A percentile compares a stretch with the other conserved stretches of the same genome.
phyloP scores from a whole-genome alignment of 2,888 invertebrate species.

The Thecocarcelia acutangulata region DNA sequence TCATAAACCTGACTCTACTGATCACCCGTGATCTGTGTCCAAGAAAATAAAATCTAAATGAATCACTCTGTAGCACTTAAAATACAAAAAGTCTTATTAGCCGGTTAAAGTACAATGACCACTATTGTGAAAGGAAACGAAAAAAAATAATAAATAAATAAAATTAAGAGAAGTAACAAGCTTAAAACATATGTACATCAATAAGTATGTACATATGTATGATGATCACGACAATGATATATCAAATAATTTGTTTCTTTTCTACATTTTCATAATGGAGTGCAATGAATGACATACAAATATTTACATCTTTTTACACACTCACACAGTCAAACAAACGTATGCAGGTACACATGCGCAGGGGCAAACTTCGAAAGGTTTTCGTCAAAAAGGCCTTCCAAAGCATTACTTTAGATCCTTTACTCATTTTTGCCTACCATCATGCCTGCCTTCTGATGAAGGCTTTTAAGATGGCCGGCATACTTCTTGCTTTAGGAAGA shows the following conservation, averaged over 20 bases:
- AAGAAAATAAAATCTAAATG: conserved; percentile 2
- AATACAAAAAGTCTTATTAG: conserved; percentile 36
- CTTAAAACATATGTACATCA: conserved; percentile 31
- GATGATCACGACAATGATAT: conserved; percentile 45
- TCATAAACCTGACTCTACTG: too few species aligned
- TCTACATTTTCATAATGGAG: conserved; percentile 35
- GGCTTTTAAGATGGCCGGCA: too few species aligned
- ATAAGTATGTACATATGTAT: too few species aligned
- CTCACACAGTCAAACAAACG: neutral
- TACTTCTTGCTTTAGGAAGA: too few species aligned
- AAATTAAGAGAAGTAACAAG: neutral
- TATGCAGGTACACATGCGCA: neutral
- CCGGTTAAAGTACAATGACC: conserved; percentile 58
- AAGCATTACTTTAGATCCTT: too few species aligned
- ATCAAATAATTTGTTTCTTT: neutral
- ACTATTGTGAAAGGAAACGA: too few species aligned
- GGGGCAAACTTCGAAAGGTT: too few species aligned
- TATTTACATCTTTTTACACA: neutral
- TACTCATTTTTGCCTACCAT: too few species aligned
- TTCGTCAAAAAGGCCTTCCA: too few species aligned
- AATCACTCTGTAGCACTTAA: neutral
- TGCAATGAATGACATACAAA: conserved; percentile 31
- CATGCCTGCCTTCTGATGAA: too few species aligned
- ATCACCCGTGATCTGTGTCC: too few species aligned
- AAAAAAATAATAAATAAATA: conserved; percentile 7